Evolutionary conservation across 2,888 invertebrate species (phyloP).

Genomic region (Elysia crispata): DNA sequence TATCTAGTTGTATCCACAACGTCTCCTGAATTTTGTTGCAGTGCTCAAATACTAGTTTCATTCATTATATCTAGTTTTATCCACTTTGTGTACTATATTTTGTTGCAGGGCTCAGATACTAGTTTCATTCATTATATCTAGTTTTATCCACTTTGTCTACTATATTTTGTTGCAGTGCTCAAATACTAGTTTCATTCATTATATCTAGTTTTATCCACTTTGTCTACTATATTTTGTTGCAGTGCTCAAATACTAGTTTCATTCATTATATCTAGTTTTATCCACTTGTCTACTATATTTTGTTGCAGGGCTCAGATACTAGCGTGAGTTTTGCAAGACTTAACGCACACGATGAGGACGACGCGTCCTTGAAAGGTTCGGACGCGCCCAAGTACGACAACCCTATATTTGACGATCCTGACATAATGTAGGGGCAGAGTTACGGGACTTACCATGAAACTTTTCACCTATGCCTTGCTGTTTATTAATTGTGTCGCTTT

Average conservation of each 20-base stretch:
- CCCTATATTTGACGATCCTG: slow-evolving; percentile 57
- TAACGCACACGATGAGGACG: slow-evolving; percentile 55
- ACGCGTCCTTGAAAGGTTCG: slow-evolving; percentile 53
- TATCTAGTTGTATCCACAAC: too few species aligned
- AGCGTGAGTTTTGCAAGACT: slow-evolving; percentile 56
- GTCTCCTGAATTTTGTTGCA: too few species aligned
- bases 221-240: too few species aligned
- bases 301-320: slow-evolving; percentile 59
- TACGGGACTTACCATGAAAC: background rate
- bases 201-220: background rate
- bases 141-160: too few species aligned
- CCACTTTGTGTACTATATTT: too few species aligned
- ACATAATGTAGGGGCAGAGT: slow-evolving; percentile 30
- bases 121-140: background rate
- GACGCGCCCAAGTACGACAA: slow-evolving; percentile 63
- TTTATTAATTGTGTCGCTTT: too few species aligned
- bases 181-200: background rate
- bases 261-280: background rate
- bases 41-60: too few species aligned
- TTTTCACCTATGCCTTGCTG: background rate
- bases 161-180: background rate
- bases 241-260: too few species aligned
- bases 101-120: background rate
- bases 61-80: background rate
- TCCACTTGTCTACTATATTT: slow-evolving; percentile 50